Evolutionary conservation across 2,113 vertebrate species (phyloP), one percentile per base, ranked within the genome.

Genomic region (Scopus umbretta): DNA sequence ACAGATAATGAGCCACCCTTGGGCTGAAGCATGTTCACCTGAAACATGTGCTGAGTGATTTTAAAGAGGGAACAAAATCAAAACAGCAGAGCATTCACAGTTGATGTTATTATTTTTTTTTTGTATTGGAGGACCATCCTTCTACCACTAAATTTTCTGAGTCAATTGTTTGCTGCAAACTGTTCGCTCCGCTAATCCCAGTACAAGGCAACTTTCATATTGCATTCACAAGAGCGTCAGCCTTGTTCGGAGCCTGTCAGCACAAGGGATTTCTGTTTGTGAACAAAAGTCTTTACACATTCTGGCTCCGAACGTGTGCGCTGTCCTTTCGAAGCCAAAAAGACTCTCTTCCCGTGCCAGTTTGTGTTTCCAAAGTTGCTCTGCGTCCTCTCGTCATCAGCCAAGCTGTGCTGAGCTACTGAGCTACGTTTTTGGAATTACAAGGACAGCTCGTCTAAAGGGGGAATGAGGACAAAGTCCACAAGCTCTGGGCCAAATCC

Each of bases 201-300:
- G 36, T 14, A 76, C 78, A 90, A 95, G 94, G 80, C 86, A 94
- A 97, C 94, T 92, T 96, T 97, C 95, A 93, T 96, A 95, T 88
- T 94, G 94, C 74, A 0, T 63, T 90, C 91, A 80, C 92, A 72
- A 86, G 89, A 96, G 91, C 42, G 23, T 90, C 96, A 96, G 92
- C 94, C 89, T 81, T 87, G 92, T 80, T 96, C 19, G 0, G 89
- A 94, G 94, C 80, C 94, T 97, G 96, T 97, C 94, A 96, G 96
- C 95, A 97, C 97, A 97, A 97, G 93, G 91, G 87, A 96, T 97
- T 97, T 96, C 96, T 97, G 95, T 97, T 94, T 96, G 91, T 76
- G 97, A 96, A 97, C 96, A 97, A 97, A 97, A 97, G 94, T 76
- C 96, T 96, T 78, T 96, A 97, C 95, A 97, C 95, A 95, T 94